Percentiles rank a stretch among this genome's conserved stretches.
Conservation (phyloP, 1,140 invertebrate genomes). For the Coelopa frigida region DNA sequence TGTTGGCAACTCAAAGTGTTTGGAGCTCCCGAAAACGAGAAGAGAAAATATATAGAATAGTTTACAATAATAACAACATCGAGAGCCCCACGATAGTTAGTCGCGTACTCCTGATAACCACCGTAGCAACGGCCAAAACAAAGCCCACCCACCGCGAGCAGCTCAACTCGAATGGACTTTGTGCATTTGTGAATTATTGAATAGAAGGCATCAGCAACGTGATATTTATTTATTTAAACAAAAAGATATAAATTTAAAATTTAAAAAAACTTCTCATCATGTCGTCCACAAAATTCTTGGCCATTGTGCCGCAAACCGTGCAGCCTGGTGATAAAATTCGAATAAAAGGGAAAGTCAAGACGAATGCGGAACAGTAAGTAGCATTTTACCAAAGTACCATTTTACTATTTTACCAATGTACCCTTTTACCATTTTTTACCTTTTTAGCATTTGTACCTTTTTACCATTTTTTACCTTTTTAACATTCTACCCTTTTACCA, state of each 20-base stretch:
- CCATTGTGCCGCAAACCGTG: conserved; percentile 15
- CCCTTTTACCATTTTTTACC: no score
- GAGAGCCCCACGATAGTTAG: conserved; percentile 4
- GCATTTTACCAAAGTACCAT: no score
- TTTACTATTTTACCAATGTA: no score
- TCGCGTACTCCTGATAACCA: no score
- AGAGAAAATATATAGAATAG: not conserved
- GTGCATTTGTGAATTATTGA: not conserved
- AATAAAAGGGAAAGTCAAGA: conserved; percentile 15
- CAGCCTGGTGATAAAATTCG: conserved; percentile 13
- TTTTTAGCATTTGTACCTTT: no score
- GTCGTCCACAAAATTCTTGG: conserved; percentile 7
- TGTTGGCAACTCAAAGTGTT: not conserved
- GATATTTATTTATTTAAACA: not conserved
- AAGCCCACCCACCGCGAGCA: not conserved
- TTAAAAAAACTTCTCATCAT: conserved; percentile 4
- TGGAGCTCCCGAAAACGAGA: not conserved
- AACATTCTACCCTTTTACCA: no score
- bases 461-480: no score
- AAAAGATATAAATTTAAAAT: not conserved
- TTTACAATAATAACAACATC: conserved; percentile 5
- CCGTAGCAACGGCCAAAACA: no score
- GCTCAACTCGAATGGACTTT: no score
- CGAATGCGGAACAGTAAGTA: conserved; percentile 17
- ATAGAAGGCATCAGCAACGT: no score